Percentiles rank a stretch among this genome's conserved stretches.
These are phyloP conservation scores for Choloepus didactylus DNA, from an alignment of 2,797 vertebrate species.

Conservation along the genomic window DNA sequence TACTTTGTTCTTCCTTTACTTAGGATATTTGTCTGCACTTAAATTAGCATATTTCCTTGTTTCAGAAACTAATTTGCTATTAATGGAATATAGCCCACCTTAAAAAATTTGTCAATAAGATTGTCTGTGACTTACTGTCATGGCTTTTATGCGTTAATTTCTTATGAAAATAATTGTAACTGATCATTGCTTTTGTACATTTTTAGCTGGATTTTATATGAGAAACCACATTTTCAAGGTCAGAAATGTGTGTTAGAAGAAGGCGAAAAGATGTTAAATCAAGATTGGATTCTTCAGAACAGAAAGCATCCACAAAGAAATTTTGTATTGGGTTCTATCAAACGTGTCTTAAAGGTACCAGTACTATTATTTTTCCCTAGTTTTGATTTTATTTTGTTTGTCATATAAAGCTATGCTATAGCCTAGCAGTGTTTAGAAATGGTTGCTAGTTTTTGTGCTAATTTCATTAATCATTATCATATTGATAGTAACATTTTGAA, in stretches of 20 bases:
- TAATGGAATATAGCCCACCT: background rate
- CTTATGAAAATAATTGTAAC: constrained; percentile 43
- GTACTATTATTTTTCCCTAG: background rate
- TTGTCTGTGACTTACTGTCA: background rate
- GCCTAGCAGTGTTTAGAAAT: constrained; percentile 11
- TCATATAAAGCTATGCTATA: background rate
- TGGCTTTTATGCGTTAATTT: constrained; percentile 40
- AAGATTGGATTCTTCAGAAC: constrained; percentile 85
- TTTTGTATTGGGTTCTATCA: constrained; percentile 90
- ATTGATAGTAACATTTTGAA: constrained; percentile 37
- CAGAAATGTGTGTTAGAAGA: constrained; percentile 91
- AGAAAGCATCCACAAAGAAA: constrained; percentile 80
- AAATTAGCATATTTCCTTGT: background rate
- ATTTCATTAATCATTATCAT: constrained; percentile 19
- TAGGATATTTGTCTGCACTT: background rate
- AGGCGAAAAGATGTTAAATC: constrained; percentile 90
- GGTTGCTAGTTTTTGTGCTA: constrained; percentile 24
- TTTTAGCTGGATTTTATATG: constrained; percentile 93
- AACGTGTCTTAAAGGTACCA: constrained; percentile 90
- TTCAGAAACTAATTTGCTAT: constrained; percentile 27
- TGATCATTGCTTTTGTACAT: constrained; percentile 67
- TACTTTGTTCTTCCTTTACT: background rate
- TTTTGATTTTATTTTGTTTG: constrained; percentile 35
- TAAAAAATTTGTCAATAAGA: constrained; percentile 1
- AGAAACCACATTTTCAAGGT: constrained; percentile 90